Base-by-base conservation (phyloP, 2,797 vertebrate genomes). In the Paramormyrops hopkinsi region DNA sequence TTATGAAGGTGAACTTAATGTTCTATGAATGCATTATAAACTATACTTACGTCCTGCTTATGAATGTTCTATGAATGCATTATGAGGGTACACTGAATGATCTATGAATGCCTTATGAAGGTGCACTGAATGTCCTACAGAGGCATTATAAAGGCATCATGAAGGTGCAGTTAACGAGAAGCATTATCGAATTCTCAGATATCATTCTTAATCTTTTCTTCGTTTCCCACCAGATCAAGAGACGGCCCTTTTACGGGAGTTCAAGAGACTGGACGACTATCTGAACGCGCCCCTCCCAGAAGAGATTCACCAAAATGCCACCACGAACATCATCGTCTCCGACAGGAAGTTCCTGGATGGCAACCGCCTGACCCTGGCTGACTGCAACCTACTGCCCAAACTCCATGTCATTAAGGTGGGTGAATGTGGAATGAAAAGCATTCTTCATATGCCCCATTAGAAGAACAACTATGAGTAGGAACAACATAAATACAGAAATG, bases 341-440 rank as follows among this genome's bases (percentile, higher is more conserved):
- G 93, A 91, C 48, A 97, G 98, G 92, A 99, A 96, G 92, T 99
- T 97, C 93, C 94, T 99, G 90, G 99, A 99, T 0, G 98, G 99
- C 51, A 97, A 99, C 14, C 97, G 98, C 50, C 93, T 99, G 91
- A 98, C 98, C 0, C 95, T 99, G 88, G 97, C 98, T 0, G 99
- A 99, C 94, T 99, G 99, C 95, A 99, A 99, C 93, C 97, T 99
- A 48, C 94, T 99, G 86, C 99, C 99, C 82, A 99, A 99, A 92
- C 98, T 99, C n/a, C 99, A 99, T 0, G 97, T 99, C 19, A 95
- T 98, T 90, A 99, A 99, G 97, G 99, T 99, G 94, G 95, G 37
- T 6, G 6, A 25, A 65, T 7, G 12, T 5, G 48, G 65, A 44
- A 44, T 2, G 2, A 5, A 37, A 41, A 41, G n/a, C n/a, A 48